These are phyloP conservation scores for Idaea dimidiata DNA, from an alignment of 2,888 invertebrate species.

Conservation along the genomic window DNA sequence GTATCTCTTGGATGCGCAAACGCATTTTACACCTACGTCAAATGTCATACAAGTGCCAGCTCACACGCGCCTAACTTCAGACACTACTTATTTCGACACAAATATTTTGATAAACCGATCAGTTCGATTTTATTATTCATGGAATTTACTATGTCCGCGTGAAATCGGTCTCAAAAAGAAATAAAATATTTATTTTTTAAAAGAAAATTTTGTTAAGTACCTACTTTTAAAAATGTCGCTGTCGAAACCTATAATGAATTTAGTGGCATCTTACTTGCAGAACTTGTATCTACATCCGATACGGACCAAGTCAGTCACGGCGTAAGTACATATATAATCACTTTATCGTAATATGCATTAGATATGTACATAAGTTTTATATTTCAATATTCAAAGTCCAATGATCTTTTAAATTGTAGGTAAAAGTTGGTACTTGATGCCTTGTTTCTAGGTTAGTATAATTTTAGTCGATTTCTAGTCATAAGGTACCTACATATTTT, in stretches of 20 bases:
- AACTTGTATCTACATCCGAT: conserved; percentile 88
- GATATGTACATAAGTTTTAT: neutral
- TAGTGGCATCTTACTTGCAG: conserved; percentile 86
- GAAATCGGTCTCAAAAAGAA: neutral
- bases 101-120: conserved; percentile 25
- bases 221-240: conserved; percentile 86
- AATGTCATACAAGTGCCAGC: conserved; percentile 18
- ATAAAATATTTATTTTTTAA: conserved; percentile 9
- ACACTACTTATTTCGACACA: neutral
- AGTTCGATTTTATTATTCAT: conserved; percentile 18
- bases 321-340: conserved; percentile 73
- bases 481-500: too few relatives aligned
- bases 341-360: conserved; percentile 34
- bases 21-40: too few relatives aligned
- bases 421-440: neutral
- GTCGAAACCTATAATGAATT: conserved; percentile 86
- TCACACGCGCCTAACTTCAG: neutral
- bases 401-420: conserved; percentile 3
- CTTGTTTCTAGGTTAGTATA: neutral
- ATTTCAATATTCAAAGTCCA: conserved; percentile 27
- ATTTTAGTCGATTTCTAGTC: neutral
- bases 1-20: too few relatives aligned
- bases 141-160: conserved; percentile 15
- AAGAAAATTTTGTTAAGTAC: conserved; percentile 12
- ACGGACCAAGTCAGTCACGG: conserved; percentile 89